These are phyloP conservation scores for Thelaira solivaga DNA, from an alignment of 2,888 invertebrate species.

Conservation along the genomic window DNA sequence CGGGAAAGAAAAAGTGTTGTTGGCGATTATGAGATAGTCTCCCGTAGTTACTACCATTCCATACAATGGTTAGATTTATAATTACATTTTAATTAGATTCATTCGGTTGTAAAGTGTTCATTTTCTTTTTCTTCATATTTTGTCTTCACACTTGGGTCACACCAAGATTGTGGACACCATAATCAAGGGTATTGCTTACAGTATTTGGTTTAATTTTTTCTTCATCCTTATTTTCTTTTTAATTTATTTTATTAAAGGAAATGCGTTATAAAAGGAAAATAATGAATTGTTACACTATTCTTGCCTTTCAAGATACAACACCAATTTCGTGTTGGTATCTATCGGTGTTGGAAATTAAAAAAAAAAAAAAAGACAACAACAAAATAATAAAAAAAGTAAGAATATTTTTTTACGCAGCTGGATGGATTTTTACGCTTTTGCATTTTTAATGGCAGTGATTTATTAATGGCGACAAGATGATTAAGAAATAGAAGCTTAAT, in stretches of 20 bases:
- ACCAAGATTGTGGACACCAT: conserved; percentile 30
- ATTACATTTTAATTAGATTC: conserved; percentile 78
- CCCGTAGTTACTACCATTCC: conserved; percentile 76
- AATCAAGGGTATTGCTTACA: conserved; percentile 54
- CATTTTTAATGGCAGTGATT: conserved; percentile 76
- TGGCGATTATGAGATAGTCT: conserved; percentile 66
- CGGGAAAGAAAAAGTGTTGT: conserved; percentile 18
- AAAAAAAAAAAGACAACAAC: not conserved
- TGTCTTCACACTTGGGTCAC: conserved; percentile 66
- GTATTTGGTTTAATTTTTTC: conserved; percentile 12
- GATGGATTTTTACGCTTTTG: conserved; percentile 63
- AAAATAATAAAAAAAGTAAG: conserved; percentile 39
- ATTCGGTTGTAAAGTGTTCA: conserved; percentile 78
- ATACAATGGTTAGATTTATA: conserved; percentile 76
- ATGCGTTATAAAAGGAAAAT: conserved; percentile 50
- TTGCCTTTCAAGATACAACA: conserved; percentile 46
- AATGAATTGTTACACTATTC: conserved; percentile 65
- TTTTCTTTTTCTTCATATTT: conserved; percentile 61
- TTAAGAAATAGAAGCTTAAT: conserved; percentile 68
- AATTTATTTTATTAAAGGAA: conserved; percentile 46
- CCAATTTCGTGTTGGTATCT: conserved; percentile 32
- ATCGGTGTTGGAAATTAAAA: conserved; percentile 42
- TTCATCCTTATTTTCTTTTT: conserved; percentile 25
- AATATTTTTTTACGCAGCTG: conserved; percentile 61
- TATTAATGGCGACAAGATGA: conserved; percentile 75